Base-by-base conservation (phyloP, 2,113 vertebrate genomes). In the Shinisaurus crocodilurus region DNA sequence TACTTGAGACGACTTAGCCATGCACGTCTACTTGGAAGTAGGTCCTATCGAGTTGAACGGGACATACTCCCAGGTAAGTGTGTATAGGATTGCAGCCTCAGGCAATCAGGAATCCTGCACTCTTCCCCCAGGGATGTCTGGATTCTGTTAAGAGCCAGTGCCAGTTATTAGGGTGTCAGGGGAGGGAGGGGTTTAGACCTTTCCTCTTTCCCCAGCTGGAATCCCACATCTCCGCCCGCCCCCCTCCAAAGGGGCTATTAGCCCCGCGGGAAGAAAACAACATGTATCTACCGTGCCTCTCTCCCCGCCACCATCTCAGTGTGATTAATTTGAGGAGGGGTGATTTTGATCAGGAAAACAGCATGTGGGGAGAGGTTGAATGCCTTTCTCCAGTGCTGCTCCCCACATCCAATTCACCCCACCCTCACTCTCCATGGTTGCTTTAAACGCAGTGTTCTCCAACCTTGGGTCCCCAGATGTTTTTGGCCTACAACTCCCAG, bases 381-480 rank as follows among this genome's bases (percentile, higher is more conserved):
- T 65, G 1, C 1, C 29, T 0, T 27, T 7, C 27, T 27, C 77
- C 54, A 0, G 9, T 82, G 92, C 23, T 85, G 34, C 43, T 13
- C 2, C 25, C 76, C 43, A 12, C 1, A 29, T 48, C 43, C 10
- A 48, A 48, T 48, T 27, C 1, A 60, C 27, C 5, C 25, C 27
- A 40, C 5, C 1, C 5, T 1, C 4, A 32, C 6, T 43, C 60
- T 29, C 6, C 0, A 5, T 43, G 7, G 20, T 8, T 50, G 6
- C n/a, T 32, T 80, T 80, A 34, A 29, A n/a, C n/a, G n/a, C n/a
- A n/a, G n/a, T n/a, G n/a, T n/a, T n/a, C n/a, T n/a, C n/a, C n/a
- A n/a, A n/a, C n/a, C n/a, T n/a, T n/a, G n/a, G n/a, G n/a, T n/a
- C n/a, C n/a, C 10, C 50, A 54, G 50, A 54, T 54, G 50, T 10